Base-by-base conservation (phyloP, 2,113 vertebrate genomes). In the Eulacestoma nigropectus region DNA sequence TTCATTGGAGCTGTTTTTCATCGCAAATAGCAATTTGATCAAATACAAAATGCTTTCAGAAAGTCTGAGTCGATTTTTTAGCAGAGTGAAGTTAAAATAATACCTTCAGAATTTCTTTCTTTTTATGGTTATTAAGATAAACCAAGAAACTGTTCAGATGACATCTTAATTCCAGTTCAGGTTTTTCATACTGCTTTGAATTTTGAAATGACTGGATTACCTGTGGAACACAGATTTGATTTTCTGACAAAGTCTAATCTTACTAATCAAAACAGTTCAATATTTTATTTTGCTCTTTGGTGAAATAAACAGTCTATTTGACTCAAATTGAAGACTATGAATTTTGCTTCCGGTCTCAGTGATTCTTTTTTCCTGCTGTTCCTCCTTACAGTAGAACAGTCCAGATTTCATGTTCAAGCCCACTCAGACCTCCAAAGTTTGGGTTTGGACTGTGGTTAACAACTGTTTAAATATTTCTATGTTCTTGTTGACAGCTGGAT, bases 1-100 rank as follows among this genome's bases (percentile, higher is more conserved):
- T 94, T 95, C 90, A 42, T 90, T 90, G 79, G 63, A 92, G 39
- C 90, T 70, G 75, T 6, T 83, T 97, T 67, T 90, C 72, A 47
- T 86, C 76, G 69, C 29, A 86, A 93, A 56, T 67, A 85, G 47
- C 16, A 81, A 52, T 95, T 84, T 49, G 17, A 72, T 70, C 12
- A 77, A 95, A 57, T 64, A 26, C 9, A 63, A 70, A 74, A 75
- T 70, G 14, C 70, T 93, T 94, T 65, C 63, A 59, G 68, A 42
- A 88, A 70, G 27, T 16, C 64, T 37, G 17, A 62, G 70, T 62
- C 4, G 4, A 33, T 78, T 80, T 90, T 81, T 60, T 59, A 49
- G 42, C 56, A 87, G 42, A 46, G 30, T 42, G 16, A 65, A 72
- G 49, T 91, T 22, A 56, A 90, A 94, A 75, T 32, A 68, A 53